Percentiles rank a stretch among this genome's conserved stretches.
phyloP scores from a whole-genome alignment of 2,113 vertebrate genomes.

The Rhombomys opimus region DNA sequence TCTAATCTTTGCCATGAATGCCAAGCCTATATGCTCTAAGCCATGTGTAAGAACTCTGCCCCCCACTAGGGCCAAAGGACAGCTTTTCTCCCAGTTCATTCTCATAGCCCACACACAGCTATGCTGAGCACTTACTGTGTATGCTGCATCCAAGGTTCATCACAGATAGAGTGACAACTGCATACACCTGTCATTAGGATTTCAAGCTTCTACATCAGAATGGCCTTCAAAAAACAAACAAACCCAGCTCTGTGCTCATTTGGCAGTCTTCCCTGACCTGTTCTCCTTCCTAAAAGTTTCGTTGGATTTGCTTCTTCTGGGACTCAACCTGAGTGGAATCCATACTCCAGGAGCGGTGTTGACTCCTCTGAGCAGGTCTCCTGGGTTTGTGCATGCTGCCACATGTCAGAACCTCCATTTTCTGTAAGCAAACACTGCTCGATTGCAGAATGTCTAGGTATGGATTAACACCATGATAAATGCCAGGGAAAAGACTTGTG shows the following conservation, averaged over 20 bases:
- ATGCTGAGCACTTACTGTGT: neutral
- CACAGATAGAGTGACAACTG: neutral
- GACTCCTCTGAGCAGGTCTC: neutral
- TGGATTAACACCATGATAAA: neutral
- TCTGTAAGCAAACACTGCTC: neutral
- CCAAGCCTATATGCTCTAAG: neutral
- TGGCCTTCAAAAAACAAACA: neutral
- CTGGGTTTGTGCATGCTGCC: neutral
- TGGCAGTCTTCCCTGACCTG: neutral
- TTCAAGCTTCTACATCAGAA: neutral
- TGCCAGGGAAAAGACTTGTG: too few relatives aligned
- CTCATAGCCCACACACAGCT: neutral
- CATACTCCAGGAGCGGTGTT: neutral
- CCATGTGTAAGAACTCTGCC: neutral
- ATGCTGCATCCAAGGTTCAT: neutral
- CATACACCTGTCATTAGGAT: neutral
- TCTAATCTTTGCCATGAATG: neutral
- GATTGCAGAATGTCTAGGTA: too few relatives aligned
- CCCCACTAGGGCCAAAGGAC: neutral
- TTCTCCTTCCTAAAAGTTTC: neutral
- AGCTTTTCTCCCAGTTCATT: neutral
- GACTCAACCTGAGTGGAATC: neutral
- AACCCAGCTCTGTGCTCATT: neutral
- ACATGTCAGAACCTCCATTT: neutral
- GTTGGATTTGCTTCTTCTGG: neutral